Evolutionary conservation across 2,797 vertebrate species (phyloP), one percentile per base, ranked within the genome.

Genomic region (Orientallactaga sibirica): DNA sequence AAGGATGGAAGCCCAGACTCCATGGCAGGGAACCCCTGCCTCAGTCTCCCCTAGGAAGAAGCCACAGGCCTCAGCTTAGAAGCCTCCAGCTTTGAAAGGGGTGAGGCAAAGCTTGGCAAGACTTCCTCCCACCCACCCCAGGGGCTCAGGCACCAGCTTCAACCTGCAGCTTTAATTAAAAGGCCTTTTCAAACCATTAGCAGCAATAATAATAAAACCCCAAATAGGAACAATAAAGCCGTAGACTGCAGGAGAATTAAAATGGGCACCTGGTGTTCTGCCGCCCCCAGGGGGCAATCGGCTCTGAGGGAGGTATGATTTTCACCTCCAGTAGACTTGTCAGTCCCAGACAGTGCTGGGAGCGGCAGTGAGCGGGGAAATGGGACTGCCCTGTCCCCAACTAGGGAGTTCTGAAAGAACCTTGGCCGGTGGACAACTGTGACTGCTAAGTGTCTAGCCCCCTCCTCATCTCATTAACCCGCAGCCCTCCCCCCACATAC

Each of bases 141-240:
- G 88, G 88, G 88, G 37, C 80, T 84, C 62, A 24, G 86, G 94
- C 10, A 0, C 37, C 83, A 75, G 81, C 84, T 96, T 86, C 83
- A 95, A 97, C 90, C 93, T 95, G 90, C 86, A 95, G 95, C 94
- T 95, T 97, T 97, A 97, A 97, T 97, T 97, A 97, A 97, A 97
- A 97, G 94, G 88, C 86, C 86, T 96, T 97, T 97, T 96, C 94
- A 95, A 97, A 92, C 90, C 86, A 95, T 97, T 97, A 97, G 90
- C 90, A 87, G 96, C 96, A 97, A 96, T 95, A 97, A 97, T 97
- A 97, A 97, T 97, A 97, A 97, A 97, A 94, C 66, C 90, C 95
- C 91, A 96, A 96, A 97, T 76, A 97, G 93, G 93, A 95, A 96
- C 90, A 82, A 94, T 96, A 96, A 97, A 96, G 93, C 95, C 93